Evolutionary conservation across 2,797 vertebrate species (phyloP), one percentile per base, ranked within the genome.

Genomic region (Nannoperca obscura): DNA sequence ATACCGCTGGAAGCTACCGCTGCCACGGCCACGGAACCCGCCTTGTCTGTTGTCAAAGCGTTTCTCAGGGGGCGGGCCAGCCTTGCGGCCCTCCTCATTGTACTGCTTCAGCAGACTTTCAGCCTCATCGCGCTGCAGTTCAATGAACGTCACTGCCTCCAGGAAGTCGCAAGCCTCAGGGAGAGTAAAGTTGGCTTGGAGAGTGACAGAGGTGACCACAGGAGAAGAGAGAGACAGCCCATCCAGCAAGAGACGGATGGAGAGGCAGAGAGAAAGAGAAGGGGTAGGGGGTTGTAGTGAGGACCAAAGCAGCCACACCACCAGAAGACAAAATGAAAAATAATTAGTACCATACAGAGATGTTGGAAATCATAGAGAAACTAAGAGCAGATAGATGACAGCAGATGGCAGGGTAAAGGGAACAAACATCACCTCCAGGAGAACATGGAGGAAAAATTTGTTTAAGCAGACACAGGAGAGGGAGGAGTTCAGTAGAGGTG

Each of bases 11-110:
- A 94, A 97, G 82, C 92, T 92, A 0, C 94, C n/a, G 5, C 49
- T 22, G n/a, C 49, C 86, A 0, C 96, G 95, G 42, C 96, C 96
- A 0, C 96, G 94, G 89, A 95, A 95, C 0, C 95, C 93, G 0
- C 94, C 93, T 40, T 91, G 93, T 38, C 95, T 92, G 93, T 93
- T 97, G 89, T 98, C 96, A 3, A 96, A 97, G 62, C 97, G 96
- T 75, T 98, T 98, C 2, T 98, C 97, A 0, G 97, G 97, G 0
- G 97, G 97, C 0, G 97, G 97, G 1, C 94, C 97, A 0, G 97
- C 97, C 84, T 94, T 97, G 49, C 95, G 95, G 34, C 97, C 97
- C 47, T 99, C 97, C 44, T 97, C 97, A 3, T 97, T 98, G 94
- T 99, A 99, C 72, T 96, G 95, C 70, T 96, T 96, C 82, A 98